These are phyloP conservation scores for Scaptodrosophila latifasciaeformis DNA, from an alignment of 2,888 invertebrate species.

Conservation along the genomic window DNA sequence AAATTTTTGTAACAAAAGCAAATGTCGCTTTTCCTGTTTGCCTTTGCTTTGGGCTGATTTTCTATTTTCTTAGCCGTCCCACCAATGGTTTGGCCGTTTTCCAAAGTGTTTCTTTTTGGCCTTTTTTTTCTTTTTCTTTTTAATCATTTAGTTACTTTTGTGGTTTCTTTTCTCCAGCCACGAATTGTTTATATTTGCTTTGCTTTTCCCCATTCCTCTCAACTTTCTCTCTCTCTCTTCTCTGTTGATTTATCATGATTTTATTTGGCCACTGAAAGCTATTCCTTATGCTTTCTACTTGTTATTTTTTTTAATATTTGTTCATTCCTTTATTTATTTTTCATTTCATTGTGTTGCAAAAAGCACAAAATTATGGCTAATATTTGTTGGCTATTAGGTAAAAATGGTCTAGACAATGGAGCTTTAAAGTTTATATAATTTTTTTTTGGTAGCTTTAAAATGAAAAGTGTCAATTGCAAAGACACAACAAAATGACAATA, in stretches of 20 bases:
- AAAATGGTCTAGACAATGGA: background rate
- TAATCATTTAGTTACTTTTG: constrained; percentile 53
- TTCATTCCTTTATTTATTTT: constrained; percentile 23
- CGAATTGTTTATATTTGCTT: constrained; percentile 58
- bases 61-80: constrained; percentile 6
- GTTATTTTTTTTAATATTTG: background rate
- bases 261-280: constrained; percentile 57
- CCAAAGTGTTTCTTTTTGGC: background rate
- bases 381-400: constrained; percentile 25
- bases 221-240: constrained; percentile 5
- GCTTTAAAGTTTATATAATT: background rate
- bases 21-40: constrained; percentile 65
- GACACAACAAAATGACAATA: too few relatives aligned
- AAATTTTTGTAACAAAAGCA: constrained; percentile 63
- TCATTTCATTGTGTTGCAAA: constrained; percentile 36
- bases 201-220: constrained; percentile 21
- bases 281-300: constrained; percentile 1
- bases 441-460: too few relatives aligned
- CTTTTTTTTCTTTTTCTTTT: constrained; percentile 28
- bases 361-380: constrained; percentile 23
- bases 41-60: constrained; percentile 30
- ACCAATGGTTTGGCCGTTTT: constrained; percentile 9
- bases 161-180: constrained; percentile 45
- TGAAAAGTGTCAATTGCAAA: too few relatives aligned
- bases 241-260: constrained; percentile 65